These are phyloP conservation scores for Leptestheria dahalacensis DNA, from an alignment of 1,140 invertebrate genomes.

Conservation along the genomic window DNA sequence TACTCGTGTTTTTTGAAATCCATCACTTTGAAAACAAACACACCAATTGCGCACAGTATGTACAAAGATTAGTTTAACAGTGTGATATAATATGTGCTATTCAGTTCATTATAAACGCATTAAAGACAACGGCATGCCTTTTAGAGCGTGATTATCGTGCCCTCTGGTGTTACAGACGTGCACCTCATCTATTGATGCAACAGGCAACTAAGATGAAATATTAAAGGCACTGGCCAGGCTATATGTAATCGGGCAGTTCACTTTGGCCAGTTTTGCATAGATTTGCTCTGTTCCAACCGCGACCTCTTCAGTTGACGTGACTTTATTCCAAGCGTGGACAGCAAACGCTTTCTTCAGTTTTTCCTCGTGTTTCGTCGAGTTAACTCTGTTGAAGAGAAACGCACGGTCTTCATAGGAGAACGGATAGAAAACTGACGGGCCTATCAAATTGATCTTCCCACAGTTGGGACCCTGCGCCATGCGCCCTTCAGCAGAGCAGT, in stretches of 20 bases:
- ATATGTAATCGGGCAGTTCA: constrained; percentile 5
- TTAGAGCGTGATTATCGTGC: no score
- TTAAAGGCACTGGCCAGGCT: no score
- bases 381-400: not conserved
- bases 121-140: no score
- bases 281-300: not conserved
- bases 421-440: not conserved
- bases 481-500: not conserved
- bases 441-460: not conserved
- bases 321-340: constrained; percentile 5
- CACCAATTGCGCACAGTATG: no score
- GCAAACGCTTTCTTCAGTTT: not conserved
- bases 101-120: no score
- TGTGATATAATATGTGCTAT: no score
- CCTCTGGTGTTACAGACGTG: no score
- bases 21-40: no score
- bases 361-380: not conserved
- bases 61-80: no score
- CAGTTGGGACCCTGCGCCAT: not conserved
- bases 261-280: not conserved
- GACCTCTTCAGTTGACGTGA: not conserved
- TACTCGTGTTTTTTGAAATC: no score
- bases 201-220: no score
- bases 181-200: no score
- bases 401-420: not conserved